These are phyloP conservation scores for Onychomys arenicola DNA, from an alignment of 2,797 vertebrate species.

Conservation along the genomic window DNA sequence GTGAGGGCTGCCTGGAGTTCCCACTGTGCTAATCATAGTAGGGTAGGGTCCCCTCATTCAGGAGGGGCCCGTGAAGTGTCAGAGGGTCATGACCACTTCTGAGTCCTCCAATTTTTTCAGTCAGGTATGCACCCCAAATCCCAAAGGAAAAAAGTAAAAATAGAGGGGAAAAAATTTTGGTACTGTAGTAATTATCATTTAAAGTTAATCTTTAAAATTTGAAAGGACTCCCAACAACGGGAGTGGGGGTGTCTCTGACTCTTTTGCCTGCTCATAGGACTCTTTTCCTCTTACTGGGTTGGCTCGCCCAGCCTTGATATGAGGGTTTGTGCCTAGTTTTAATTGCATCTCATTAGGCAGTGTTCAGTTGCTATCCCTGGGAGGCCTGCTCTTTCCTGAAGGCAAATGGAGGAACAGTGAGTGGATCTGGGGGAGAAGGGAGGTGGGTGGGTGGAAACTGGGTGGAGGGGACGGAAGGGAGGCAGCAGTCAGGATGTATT, in stretches of 20 bases:
- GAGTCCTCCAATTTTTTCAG: no score
- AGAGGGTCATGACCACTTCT: background rate
- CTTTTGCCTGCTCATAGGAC: background rate
- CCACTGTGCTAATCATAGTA: background rate
- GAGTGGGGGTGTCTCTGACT: background rate
- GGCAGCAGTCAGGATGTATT: background rate
- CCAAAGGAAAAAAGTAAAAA: background rate
- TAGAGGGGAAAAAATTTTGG: background rate
- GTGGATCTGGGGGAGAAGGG: background rate
- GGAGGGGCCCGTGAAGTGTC: background rate
- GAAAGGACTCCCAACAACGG: background rate
- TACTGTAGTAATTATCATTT: background rate
- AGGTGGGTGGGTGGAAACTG: background rate
- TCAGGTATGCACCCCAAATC: no score
- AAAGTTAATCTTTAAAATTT: background rate
- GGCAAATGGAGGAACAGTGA: background rate
- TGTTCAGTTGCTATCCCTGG: background rate
- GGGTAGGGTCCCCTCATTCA: background rate
- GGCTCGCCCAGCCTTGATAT: background rate
- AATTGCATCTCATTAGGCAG: background rate
- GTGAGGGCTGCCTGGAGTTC: background rate
- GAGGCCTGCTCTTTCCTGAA: background rate
- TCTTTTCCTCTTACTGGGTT: background rate
- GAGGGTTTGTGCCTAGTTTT: background rate
- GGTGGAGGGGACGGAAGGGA: background rate